Base-by-base conservation (phyloP, 2,797 vertebrate species). In the Alfaro cultratus region DNA sequence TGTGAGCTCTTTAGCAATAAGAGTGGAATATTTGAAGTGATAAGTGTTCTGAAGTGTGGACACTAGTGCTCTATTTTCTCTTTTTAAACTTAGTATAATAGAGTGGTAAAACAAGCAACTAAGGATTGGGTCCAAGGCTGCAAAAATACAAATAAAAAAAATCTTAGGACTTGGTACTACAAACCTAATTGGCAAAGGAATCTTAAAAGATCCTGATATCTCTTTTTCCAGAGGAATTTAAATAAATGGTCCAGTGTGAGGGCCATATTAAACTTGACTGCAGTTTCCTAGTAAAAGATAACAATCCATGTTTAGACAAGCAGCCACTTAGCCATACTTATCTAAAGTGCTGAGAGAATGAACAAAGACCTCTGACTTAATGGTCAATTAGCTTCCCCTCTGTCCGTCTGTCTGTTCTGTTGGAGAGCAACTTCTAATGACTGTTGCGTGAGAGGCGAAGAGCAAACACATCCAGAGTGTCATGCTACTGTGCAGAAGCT, bases 231-330 rank as follows among this genome's bases (percentile, higher is more conserved):
- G 72, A 80, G 31, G 49, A 70, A n/a, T 47, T 76, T 49, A 80
- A 79, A 71, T 77, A 64, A 39, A 51, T 75, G 34, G 5, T 75
- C 79, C 78, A 86, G 57, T 64, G 80, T 89, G 81, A 88, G 80
- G 83, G 84, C 46, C 77, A 82, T 77, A 88, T 89, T 82, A 82
- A 76, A 84, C 77, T 12, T 45, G 68, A 82, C 81, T 78, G 47
- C 80, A 80, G 85, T 89, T 82, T 88, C 88, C 85, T 84, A 80
- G 85, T 85, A 79, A 84, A 86, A 74, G 92, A 95, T 93, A 95
- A 91, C 87, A 85, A 94, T 92, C 91, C 88, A 84, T 94, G 92
- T 94, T 94, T 93, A 88, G 75, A 88, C 85, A 87, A 88, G 90
- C 84, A 34, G 81, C 87, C 90, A 93, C 90, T 93, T 91, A 91